phyloP scores from a whole-genome alignment of 2,797 vertebrate species.

The Otolemur crassicaudatus region DNA sequence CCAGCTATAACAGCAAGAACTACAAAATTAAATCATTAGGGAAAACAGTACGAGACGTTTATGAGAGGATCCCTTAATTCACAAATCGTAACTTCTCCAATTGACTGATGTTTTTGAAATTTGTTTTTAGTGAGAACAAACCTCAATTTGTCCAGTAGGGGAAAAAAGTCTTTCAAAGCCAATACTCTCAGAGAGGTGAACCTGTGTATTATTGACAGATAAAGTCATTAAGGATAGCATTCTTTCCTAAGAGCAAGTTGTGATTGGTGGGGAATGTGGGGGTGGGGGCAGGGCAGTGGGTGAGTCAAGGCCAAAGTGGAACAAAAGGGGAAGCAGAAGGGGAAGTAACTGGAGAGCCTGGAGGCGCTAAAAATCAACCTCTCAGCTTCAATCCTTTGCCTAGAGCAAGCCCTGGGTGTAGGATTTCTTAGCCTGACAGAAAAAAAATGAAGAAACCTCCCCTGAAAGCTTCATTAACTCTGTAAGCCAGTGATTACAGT shows the following conservation, averaged over 20 bases:
- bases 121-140: slow-evolving; percentile 33
- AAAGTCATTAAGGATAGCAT: background rate
- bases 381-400: background rate
- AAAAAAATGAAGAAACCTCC: slow-evolving; percentile 11
- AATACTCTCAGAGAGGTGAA: background rate
- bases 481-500: background rate
- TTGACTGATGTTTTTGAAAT: background rate
- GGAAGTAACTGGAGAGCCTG: background rate
- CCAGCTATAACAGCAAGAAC: background rate
- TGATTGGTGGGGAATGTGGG: background rate
- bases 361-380: background rate
- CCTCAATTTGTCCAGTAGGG: background rate
- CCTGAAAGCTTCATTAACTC: slow-evolving; percentile 53
- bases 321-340: background rate
- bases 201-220: background rate
- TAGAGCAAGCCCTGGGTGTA: background rate
- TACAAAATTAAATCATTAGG: background rate
- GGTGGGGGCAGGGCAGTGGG: background rate
- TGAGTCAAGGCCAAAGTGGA: background rate
- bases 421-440: background rate
- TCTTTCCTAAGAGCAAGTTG: slow-evolving; percentile 2
- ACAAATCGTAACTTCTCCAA: slow-evolving; percentile 10
- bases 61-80: background rate
- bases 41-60: background rate
- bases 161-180: background rate